Conservation (phyloP, 2,113 vertebrate genomes). For the Calyptommatus sinebrachiatus region DNA sequence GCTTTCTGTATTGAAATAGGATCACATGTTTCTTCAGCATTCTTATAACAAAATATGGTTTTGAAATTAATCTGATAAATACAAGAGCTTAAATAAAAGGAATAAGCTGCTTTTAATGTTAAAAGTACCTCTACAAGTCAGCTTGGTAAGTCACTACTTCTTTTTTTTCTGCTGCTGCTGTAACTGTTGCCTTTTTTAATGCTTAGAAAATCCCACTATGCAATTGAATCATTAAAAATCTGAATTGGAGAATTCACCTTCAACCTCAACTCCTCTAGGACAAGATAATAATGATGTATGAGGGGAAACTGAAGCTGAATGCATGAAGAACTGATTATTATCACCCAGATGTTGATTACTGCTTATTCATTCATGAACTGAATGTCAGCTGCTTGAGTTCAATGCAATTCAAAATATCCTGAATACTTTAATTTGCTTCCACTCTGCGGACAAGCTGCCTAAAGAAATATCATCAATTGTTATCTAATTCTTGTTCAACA, state of each 20-base stretch:
- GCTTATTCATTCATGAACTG: slow-evolving; percentile 22
- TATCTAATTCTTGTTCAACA: slow-evolving; percentile 41
- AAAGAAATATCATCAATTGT: slow-evolving; percentile 29
- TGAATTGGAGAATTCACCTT: slow-evolving; percentile 19
- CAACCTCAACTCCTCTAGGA: slow-evolving; percentile 16
- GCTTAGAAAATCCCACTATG: slow-evolving; percentile 30
- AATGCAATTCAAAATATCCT: neutral
- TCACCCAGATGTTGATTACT: slow-evolving; percentile 13
- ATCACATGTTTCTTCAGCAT: neutral
- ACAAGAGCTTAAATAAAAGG: neutral
- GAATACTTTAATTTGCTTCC: slow-evolving; percentile 44
- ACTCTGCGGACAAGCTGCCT: slow-evolving; percentile 20
- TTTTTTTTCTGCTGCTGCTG: neutral
- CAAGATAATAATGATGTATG: neutral
- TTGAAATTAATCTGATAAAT: neutral
- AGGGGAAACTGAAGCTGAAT: slow-evolving; percentile 21
- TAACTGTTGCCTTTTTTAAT: neutral
- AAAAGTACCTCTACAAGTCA: neutral
- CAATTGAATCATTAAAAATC: slow-evolving; percentile 25
- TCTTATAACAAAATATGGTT: neutral
- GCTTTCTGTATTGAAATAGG: neutral
- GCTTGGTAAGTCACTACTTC: neutral
- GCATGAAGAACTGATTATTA: slow-evolving; percentile 25
- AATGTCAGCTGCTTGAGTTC: slow-evolving; percentile 28
- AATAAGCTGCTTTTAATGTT: neutral